These are phyloP conservation scores for Hyles euphorbiae DNA, from an alignment of 1,140 invertebrate species.

Conservation along the genomic window DNA sequence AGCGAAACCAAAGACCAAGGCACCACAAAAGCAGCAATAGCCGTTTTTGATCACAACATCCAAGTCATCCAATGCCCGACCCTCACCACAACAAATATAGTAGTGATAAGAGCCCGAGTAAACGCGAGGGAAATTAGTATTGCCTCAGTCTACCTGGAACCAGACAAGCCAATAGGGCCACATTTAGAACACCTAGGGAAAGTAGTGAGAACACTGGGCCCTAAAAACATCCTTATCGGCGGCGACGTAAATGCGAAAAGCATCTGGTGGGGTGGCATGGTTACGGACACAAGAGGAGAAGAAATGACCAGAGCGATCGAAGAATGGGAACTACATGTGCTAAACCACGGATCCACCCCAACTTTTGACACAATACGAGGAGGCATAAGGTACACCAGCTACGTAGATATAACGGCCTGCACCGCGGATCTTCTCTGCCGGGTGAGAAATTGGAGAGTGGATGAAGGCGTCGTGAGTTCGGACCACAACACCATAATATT, in stretches of 20 bases:
- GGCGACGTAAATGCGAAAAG: constrained; percentile 26
- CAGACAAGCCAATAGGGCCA: no score
- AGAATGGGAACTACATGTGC: constrained; percentile 13
- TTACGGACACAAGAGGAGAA: no score
- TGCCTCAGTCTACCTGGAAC: no score
- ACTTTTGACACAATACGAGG: constrained; percentile 28
- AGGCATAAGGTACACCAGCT: background rate
- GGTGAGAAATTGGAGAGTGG: constrained; percentile 6
- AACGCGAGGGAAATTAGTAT: no score
- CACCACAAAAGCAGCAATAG: no score
- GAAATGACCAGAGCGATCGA: constrained; percentile 6
- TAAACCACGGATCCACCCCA: constrained; percentile 22
- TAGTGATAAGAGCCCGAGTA: no score
- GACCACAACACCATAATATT: constrained; percentile 20
- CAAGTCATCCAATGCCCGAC: no score
- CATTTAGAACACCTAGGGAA: no score
- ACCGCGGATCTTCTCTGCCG: background rate
- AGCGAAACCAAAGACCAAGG: background rate
- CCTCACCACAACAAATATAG: no score
- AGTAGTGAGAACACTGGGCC: background rate
- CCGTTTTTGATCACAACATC: no score
- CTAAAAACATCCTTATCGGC: constrained; percentile 10
- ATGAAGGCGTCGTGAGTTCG: constrained; percentile 5
- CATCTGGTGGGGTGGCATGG: constrained; percentile 23
- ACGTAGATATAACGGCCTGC: no score